These are phyloP conservation scores for Leptinotarsa haldemani DNA, from an alignment of 2,888 invertebrate species.

Conservation along the genomic window DNA sequence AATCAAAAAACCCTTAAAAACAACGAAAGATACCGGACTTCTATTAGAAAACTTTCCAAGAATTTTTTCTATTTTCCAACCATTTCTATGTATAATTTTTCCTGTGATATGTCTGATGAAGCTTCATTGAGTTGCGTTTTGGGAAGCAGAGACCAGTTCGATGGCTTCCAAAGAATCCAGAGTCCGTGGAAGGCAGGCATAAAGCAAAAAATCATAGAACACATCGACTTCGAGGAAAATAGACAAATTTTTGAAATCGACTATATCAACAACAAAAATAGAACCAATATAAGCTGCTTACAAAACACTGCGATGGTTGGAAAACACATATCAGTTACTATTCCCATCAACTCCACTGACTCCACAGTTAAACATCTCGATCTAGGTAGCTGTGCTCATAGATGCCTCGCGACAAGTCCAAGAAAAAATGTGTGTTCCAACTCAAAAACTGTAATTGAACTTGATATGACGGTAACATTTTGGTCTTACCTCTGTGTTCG, in stretches of 20 bases:
- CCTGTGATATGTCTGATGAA: slow-evolving; percentile 50
- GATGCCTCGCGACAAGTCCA: slow-evolving; percentile 72
- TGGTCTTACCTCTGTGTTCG: slow-evolving; percentile 78
- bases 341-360: slow-evolving; percentile 64
- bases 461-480: slow-evolving; percentile 76
- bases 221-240: slow-evolving; percentile 53
- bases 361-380: slow-evolving; percentile 60
- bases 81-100: slow-evolving; percentile 66
- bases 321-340: slow-evolving; percentile 63
- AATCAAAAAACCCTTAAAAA: slow-evolving; percentile 70
- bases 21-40: slow-evolving; percentile 70
- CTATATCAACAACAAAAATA: slow-evolving; percentile 45
- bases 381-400: slow-evolving; percentile 69
- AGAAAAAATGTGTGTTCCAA: slow-evolving; percentile 73
- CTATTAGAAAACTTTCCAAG: slow-evolving; percentile 70
- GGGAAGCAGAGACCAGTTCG: slow-evolving; percentile 47
- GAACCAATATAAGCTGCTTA: slow-evolving; percentile 48
- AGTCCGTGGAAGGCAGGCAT: slow-evolving; percentile 44
- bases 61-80: slow-evolving; percentile 74
- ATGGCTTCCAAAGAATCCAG: slow-evolving; percentile 37
- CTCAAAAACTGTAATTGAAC: slow-evolving; percentile 70
- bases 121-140: slow-evolving; percentile 45
- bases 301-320: slow-evolving; percentile 62
- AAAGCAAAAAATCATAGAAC: slow-evolving; percentile 38
- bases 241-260: slow-evolving; percentile 48